A percentile compares a stretch with the other conserved stretches of the same genome.
Evolutionary conservation across 2,888 invertebrate species (phyloP).

Genomic region (Leptinotarsa rubiginosa): DNA sequence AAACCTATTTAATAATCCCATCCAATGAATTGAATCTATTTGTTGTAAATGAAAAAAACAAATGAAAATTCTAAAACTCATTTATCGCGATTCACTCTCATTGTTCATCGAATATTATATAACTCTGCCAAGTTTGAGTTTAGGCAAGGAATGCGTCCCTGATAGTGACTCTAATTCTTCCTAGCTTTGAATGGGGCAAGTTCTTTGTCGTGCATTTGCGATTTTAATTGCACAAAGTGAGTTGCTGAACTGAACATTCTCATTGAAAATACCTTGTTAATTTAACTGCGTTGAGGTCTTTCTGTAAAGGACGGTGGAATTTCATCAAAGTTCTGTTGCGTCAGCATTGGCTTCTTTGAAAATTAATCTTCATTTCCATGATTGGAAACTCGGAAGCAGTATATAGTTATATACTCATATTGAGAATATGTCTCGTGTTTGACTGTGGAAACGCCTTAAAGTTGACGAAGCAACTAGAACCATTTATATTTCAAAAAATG

Average conservation of each 20-base stretch:
- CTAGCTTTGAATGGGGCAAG: constrained; percentile 16
- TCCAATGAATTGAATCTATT: too few species aligned
- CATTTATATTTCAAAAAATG: too few species aligned
- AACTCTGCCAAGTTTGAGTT: neutral
- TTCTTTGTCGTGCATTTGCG: constrained; percentile 22
- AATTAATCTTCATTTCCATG: neutral
- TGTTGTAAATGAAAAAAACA: too few species aligned
- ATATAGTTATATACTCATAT: too few species aligned
- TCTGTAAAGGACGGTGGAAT: neutral
- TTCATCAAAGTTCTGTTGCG: neutral
- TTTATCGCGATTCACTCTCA: neutral
- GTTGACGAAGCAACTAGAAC: too few species aligned
- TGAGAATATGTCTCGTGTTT: too few species aligned
- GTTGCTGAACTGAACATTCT: constrained; percentile 23
- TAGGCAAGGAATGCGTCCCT: neutral
- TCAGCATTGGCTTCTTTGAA: neutral
- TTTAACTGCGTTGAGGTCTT: constrained; percentile 1
- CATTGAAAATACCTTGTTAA: constrained; percentile 16
- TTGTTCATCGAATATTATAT: neutral
- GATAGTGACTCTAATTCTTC: constrained; percentile 20
- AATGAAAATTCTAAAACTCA: neutral
- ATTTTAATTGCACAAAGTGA: constrained; percentile 25
- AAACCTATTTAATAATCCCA: too few species aligned
- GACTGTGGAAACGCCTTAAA: too few species aligned
- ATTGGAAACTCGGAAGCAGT: too few species aligned